Conservation (phyloP, 1,140 invertebrate genomes). For the Drosophila pandora region DNA sequence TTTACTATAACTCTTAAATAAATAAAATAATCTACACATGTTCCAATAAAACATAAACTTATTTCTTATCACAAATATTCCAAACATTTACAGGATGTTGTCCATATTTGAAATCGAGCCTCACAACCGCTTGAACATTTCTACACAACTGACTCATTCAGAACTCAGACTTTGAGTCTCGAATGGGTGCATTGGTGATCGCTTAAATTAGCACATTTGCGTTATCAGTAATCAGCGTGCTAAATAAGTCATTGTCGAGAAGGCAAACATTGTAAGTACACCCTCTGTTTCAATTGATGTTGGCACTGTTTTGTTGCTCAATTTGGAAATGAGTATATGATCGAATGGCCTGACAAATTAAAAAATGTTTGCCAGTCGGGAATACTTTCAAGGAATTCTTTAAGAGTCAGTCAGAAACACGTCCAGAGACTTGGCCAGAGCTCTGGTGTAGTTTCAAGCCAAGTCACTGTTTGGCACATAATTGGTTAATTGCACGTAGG, state of each 20-base stretch:
- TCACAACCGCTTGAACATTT: slow-evolving; percentile 4
- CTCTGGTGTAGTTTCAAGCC: too few relatives aligned
- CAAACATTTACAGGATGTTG: neutral
- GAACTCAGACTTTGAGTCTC: slow-evolving; percentile 2
- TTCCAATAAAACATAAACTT: too few relatives aligned
- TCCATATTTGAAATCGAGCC: neutral
- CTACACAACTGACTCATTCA: slow-evolving; percentile 3
- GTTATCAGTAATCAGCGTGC: slow-evolving; percentile 46
- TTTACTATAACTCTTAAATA: too few relatives aligned
- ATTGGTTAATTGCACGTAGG: slow-evolving; percentile 44
- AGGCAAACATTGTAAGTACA: slow-evolving; percentile 36
- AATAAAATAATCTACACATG: too few relatives aligned
- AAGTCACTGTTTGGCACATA: slow-evolving; percentile 52
- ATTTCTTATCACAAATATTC: too few relatives aligned
- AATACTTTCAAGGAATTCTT: slow-evolving; percentile 28
- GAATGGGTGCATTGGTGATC: slow-evolving; percentile 10
- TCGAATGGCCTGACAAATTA: slow-evolving; percentile 54
- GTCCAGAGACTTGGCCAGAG: slow-evolving; percentile 18
- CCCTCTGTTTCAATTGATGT: slow-evolving; percentile 24
- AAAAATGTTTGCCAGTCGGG: slow-evolving; percentile 38
- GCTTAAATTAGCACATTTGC: slow-evolving; percentile 35
- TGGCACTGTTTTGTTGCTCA: neutral
- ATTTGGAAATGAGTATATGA: slow-evolving; percentile 1
- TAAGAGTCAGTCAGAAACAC: slow-evolving; percentile 13
- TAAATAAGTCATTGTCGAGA: slow-evolving; percentile 57